phyloP scores from a whole-genome alignment of 2,113 vertebrate genomes.

The Mesitornis unicolor region DNA sequence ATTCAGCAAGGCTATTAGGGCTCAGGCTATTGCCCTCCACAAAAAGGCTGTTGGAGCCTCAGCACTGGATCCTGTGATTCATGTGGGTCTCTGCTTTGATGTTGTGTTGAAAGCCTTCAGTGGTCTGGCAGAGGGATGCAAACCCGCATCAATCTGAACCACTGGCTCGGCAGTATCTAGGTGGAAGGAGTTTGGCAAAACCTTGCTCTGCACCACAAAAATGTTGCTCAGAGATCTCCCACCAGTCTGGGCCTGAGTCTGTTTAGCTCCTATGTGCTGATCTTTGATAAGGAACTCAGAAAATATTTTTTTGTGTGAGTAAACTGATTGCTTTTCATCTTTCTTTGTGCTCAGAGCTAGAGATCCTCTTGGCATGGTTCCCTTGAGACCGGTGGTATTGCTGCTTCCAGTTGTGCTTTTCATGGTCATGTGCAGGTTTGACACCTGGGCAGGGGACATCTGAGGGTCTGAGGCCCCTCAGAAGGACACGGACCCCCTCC shows the following conservation, averaged over 20 bases:
- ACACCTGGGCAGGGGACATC: not conserved
- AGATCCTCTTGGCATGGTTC: not conserved
- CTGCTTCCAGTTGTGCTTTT: not conserved
- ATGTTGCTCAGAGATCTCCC: not conserved
- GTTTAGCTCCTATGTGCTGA: not conserved
- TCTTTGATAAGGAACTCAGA: not conserved
- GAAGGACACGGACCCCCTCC: too few relatives aligned
- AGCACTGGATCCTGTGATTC: not conserved
- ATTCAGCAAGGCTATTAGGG: not conserved
- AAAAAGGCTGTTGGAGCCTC: not conserved
- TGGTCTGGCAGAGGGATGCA: not conserved
- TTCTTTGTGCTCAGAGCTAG: not conserved
- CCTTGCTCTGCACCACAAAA: not conserved
- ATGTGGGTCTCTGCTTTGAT: not conserved
- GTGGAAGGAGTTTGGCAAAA: constrained; percentile 14
- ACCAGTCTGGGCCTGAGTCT: not conserved
- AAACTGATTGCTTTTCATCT: not conserved
- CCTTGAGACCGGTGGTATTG: accelerated
- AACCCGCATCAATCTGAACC: not conserved
- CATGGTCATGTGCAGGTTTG: not conserved
- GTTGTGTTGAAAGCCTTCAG: not conserved
- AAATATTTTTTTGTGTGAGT: not conserved
- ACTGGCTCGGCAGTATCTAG: not conserved
- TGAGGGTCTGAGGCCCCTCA: not conserved
- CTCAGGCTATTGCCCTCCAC: not conserved